These are phyloP conservation scores for Drosophila limbata DNA, from an alignment of 2,888 invertebrate species.

Conservation along the genomic window DNA sequence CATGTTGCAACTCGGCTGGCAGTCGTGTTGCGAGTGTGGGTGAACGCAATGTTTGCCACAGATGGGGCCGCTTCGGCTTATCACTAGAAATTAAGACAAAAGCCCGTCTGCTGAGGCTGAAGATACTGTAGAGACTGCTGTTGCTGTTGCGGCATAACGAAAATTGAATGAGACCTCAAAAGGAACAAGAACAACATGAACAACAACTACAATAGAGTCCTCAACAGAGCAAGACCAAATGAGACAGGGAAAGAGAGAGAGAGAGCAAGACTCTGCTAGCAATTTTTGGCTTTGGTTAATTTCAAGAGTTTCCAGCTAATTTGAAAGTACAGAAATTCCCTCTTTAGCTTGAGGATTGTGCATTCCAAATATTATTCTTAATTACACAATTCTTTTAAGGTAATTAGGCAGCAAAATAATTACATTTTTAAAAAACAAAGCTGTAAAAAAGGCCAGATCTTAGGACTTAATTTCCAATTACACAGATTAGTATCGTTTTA, in stretches of 20 bases:
- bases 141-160: slow-evolving; percentile 40
- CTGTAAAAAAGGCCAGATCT: neutral
- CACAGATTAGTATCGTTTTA: neutral
- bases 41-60: neutral
- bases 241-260: neutral
- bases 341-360: slow-evolving; percentile 16
- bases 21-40: slow-evolving; percentile 3
- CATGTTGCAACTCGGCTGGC: slow-evolving; percentile 35
- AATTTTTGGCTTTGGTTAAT: slow-evolving; percentile 29
- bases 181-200: slow-evolving; percentile 24
- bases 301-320: slow-evolving; percentile 21
- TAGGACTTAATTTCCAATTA: neutral
- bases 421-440: no score
- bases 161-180: slow-evolving; percentile 67
- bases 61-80: slow-evolving; percentile 53
- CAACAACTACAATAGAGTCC: slow-evolving; percentile 7
- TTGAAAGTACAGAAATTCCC: slow-evolving; percentile 25
- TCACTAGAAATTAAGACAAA: slow-evolving; percentile 77
- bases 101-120: slow-evolving; percentile 22
- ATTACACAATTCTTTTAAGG: slow-evolving; percentile 10
- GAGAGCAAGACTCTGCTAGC: slow-evolving; percentile 9
- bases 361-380: slow-evolving; percentile 1
- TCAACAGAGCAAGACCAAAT: neutral
- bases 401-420: slow-evolving; percentile 1
- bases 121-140: slow-evolving; percentile 10